Evolutionary conservation across 2,113 vertebrate genomes (phyloP), one percentile per base, ranked within the genome.

Genomic region (Cairina moschata): DNA sequence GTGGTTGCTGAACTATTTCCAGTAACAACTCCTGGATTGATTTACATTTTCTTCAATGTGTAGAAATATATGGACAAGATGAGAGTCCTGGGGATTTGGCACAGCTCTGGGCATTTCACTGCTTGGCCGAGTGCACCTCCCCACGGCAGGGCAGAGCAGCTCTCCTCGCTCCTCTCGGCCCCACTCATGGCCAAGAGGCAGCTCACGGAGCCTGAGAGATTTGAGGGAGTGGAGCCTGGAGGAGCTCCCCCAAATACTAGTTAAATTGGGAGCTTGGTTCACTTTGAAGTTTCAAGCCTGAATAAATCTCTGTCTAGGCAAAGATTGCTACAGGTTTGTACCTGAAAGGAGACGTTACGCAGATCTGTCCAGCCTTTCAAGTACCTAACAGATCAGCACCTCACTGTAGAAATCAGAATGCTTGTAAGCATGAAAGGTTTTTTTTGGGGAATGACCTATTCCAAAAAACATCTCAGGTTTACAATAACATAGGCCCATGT

Each of bases 21-120:
- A 38, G 17, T 46, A n/a, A 11, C 28, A 4, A 5, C 20, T 17
- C 32, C 26, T 67, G 31, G 15, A 7, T 14, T 42, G 46, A 42
- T 34, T 3, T 1, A 18, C 11, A 20, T 29, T 38, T 38, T 38
- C 44, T 50, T 28, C 28, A 12, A 14, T 20, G 26, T 28, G 54
- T 40, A n/a, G 60, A 71, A 22, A 18, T 59, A 8, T 3, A 20
- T 13, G 20, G 32, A 20, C 28, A 8, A 66, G 22, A 52, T 13
- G 15, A 15, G 40, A 56, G 34, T 22, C 18, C 4, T 14, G 63
- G 34, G 32, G 42, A 13, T 42, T 40, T 42, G 29, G 14, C 32
- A 6, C 40, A 8, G 9, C 22, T 34, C 2, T 0, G 28, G 65
- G 13, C 2, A 7, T 46, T 21, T 11, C 17, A 38, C 10, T n/a